These are phyloP conservation scores for Zaprionus nigranus DNA, from an alignment of 1,140 invertebrate genomes.

Conservation along the genomic window DNA sequence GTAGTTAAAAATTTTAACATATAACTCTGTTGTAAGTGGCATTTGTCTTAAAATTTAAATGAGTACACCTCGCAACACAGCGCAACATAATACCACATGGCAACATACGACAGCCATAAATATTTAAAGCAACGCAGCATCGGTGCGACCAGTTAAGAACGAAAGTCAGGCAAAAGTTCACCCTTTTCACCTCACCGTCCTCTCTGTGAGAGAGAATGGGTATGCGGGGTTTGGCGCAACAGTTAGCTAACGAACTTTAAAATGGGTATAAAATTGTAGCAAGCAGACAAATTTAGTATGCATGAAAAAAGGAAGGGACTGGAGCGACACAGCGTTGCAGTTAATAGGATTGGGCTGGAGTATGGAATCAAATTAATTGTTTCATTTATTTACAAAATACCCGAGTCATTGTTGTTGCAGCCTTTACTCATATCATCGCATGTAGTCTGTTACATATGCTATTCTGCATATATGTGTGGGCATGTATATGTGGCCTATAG, in stretches of 20 bases:
- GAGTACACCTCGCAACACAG: conserved; percentile 63
- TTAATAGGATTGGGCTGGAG: conserved; percentile 74
- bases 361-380: conserved; percentile 78
- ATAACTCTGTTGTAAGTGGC: conserved; percentile 67
- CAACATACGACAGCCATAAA: conserved; percentile 50
- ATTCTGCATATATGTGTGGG: not conserved
- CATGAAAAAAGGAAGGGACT: conserved; percentile 62
- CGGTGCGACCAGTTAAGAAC: conserved; percentile 12
- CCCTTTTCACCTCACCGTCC: not conserved
- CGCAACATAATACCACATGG: conserved; percentile 44
- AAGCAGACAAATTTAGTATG: conserved; percentile 80
- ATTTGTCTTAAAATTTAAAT: conserved; percentile 70
- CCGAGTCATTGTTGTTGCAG: conserved; percentile 38
- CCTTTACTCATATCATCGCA: not conserved
- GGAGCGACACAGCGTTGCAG: conserved; percentile 46
- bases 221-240: conserved; percentile 42
- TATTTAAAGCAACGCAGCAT: conserved; percentile 53
- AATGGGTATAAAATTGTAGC: conserved; percentile 62
- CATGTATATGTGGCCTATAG: conserved; percentile 5
- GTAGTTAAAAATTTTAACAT: conserved; percentile 69
- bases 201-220: not conserved
- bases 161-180: conserved; percentile 18
- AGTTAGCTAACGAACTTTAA: conserved; percentile 64
- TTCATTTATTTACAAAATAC: conserved; percentile 70
- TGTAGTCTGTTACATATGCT: not conserved